Evolutionary conservation across 1,140 invertebrate species (phyloP).

Genomic region (Lerema accius): DNA sequence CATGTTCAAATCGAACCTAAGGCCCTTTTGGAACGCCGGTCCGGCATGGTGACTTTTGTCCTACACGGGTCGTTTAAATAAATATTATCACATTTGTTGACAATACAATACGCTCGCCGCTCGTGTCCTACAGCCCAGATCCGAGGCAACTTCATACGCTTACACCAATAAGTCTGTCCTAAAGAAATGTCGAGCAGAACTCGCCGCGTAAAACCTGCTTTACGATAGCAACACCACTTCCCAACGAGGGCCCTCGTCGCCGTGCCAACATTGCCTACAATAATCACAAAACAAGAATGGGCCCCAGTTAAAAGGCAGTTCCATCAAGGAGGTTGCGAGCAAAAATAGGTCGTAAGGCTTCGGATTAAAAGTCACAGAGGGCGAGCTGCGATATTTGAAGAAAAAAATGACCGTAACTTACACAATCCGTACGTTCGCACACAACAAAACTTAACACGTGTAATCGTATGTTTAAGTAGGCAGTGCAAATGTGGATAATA

Average conservation of each 20-base stretch:
- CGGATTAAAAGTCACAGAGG: neutral
- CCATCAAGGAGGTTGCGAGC: constrained; percentile 4
- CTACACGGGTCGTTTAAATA: too few species aligned
- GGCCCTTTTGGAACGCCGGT: too few species aligned
- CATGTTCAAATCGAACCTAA: too few species aligned
- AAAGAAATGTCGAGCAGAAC: constrained; percentile 14
- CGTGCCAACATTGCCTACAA: constrained; percentile 30
- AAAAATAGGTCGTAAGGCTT: neutral
- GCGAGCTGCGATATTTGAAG: neutral
- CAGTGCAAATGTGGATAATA: neutral
- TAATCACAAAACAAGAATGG: constrained; percentile 28
- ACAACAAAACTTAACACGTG: constrained; percentile 1
- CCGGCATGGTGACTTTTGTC: too few species aligned
- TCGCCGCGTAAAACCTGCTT: constrained; percentile 22
- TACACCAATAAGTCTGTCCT: constrained; percentile 27
- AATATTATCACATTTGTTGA: too few species aligned
- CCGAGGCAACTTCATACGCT: neutral
- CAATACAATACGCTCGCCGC: too few species aligned
- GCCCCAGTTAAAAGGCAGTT: constrained; percentile 19
- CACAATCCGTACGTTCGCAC: neutral
- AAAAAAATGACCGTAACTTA: constrained; percentile 6
- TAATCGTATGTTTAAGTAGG: constrained; percentile 14
- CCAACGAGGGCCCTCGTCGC: constrained; percentile 7
- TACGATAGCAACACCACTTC: constrained; percentile 22
- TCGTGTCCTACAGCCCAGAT: neutral